These are phyloP conservation scores for Bolinopsis microptera DNA, from an alignment of 37 sponge, comb jelly and placozoan species.

Conservation along the genomic window DNA sequence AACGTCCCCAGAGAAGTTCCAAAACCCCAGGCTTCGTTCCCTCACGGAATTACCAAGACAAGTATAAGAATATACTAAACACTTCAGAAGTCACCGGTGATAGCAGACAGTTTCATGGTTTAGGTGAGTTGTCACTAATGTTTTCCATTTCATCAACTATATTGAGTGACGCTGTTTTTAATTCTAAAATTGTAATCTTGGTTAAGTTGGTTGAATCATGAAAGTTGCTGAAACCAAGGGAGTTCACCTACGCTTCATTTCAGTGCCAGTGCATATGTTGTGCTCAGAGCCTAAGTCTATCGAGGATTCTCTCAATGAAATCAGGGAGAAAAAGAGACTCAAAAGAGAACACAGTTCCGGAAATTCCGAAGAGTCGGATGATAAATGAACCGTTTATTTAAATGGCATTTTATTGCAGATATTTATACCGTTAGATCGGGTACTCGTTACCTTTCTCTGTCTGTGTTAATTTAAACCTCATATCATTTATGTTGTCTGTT, in stretches of 20 bases:
- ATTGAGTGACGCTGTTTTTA: too few species aligned
- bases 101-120: slow-evolving; percentile 2
- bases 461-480: too few species aligned
- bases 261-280: slow-evolving; percentile 58
- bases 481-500: too few species aligned
- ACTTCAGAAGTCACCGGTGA: not conserved
- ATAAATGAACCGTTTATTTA: not conserved
- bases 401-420: too few species aligned
- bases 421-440: too few species aligned
- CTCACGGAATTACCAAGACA: slow-evolving; percentile 44
- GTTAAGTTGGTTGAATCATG: too few species aligned
- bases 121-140: slow-evolving; percentile 20
- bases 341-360: not conserved
- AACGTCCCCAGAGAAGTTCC: not conserved
- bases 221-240: too few species aligned
- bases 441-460: too few species aligned
- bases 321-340: slow-evolving; percentile 10
- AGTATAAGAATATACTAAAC: slow-evolving; percentile 53
- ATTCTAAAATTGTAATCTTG: too few species aligned
- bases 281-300: slow-evolving; percentile 25
- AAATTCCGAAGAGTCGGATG: not conserved
- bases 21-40: not conserved
- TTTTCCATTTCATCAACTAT: too few species aligned
- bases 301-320: slow-evolving; percentile 51
- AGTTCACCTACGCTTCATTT: too few species aligned